A percentile compares a stretch with the other conserved stretches of the same genome.
phyloP scores from a whole-genome alignment of 2,113 vertebrate species.

The Lasiurus cinereus region DNA sequence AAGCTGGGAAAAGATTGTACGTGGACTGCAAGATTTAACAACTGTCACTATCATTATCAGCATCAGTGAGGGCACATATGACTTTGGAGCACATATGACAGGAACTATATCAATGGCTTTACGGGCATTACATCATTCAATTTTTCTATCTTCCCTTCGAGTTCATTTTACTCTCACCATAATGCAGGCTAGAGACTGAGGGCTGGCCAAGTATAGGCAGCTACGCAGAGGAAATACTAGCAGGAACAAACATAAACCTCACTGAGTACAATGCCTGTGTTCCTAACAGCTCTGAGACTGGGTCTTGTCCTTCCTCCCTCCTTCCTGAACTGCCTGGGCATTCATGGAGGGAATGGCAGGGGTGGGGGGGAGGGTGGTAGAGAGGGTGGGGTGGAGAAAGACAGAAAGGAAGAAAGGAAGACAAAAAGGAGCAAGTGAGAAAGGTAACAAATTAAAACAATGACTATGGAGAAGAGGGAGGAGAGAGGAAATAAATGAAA shows the following conservation, averaged over 20 bases:
- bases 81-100: not conserved
- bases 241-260: not conserved
- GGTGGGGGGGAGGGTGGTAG: too few species aligned
- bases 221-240: not conserved
- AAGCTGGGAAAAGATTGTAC: not conserved
- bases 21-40: too few species aligned
- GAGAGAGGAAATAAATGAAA: not conserved
- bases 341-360: too few species aligned
- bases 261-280: rapidly evolving
- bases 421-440: not conserved
- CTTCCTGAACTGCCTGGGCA: not conserved
- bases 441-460: not conserved
- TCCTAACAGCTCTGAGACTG: not conserved
- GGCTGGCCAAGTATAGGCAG: not conserved
- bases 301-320: not conserved
- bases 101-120: not conserved
- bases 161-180: not conserved
- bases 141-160: not conserved
- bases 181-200: not conserved
- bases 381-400: not conserved
- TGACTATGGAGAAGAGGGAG: not conserved
- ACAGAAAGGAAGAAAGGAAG: not conserved
- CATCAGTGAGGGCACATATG: not conserved
- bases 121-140: not conserved
- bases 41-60: not conserved